Conservation (phyloP, 1,140 invertebrate species). For the Cryptotermes secundus region DNA sequence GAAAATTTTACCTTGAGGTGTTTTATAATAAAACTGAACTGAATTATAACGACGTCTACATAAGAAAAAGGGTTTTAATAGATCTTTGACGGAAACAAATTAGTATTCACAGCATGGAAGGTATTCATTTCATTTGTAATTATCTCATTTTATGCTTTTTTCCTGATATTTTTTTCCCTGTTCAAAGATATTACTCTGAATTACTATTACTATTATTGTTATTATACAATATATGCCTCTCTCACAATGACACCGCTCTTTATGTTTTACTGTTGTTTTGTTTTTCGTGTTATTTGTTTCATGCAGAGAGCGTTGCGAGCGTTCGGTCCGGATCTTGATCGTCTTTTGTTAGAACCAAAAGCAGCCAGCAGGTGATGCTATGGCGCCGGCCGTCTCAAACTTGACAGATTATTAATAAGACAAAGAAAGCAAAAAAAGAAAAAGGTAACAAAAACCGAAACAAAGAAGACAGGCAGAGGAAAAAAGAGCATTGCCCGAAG, state of each 20-base stretch:
- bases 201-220: conserved; percentile 19
- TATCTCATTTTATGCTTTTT: conserved; percentile 20
- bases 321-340: conserved; percentile 25
- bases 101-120: conserved; percentile 11
- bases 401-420: conserved; percentile 29
- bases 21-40: conserved; percentile 12
- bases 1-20: conserved; percentile 2
- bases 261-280: background rate
- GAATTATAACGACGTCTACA: conserved; percentile 10
- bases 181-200: conserved; percentile 17
- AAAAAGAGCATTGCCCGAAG: conserved; percentile 22
- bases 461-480: background rate
- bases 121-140: conserved; percentile 18
- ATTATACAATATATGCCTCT: background rate
- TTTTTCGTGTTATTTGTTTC: conserved; percentile 21
- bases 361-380: conserved; percentile 23
- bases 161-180: background rate
- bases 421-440: conserved; percentile 12
- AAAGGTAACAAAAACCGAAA: conserved; percentile 19
- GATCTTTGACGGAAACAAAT: conserved; percentile 19
- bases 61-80: conserved; percentile 15
- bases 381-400: conserved; percentile 26
- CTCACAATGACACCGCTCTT: conserved; percentile 10
- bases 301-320: conserved; percentile 19
- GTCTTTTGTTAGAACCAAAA: conserved; percentile 27